Conservation (phyloP, 2,113 vertebrate species). For the Perca schrenkii region DNA sequence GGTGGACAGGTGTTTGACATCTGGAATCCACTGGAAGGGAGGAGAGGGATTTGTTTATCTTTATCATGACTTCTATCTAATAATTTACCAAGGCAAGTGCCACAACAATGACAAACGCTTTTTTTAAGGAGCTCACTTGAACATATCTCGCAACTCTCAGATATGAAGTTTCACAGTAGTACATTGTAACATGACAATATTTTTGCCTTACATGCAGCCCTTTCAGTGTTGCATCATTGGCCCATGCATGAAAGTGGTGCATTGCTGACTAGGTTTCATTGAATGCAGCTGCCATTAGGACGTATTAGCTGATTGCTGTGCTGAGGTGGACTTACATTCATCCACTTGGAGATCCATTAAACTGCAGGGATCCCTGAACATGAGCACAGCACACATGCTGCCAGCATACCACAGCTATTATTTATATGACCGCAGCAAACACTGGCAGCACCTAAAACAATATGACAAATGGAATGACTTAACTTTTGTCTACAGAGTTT, state of each 20-base stretch:
- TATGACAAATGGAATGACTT: not conserved
- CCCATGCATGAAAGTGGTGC: constrained; percentile 1
- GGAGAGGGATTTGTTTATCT: constrained; percentile 23
- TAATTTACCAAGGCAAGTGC: constrained; percentile 1
- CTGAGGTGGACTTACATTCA: not conserved
- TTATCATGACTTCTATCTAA: not conserved
- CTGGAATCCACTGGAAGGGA: constrained; percentile 17
- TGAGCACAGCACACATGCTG: constrained; percentile 4
- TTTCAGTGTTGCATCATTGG: not conserved
- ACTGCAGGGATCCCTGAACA: constrained; percentile 3
- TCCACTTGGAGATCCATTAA: constrained; percentile 6
- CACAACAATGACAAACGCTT: not conserved
- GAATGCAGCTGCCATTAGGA: constrained; percentile 30
- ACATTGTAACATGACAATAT: not conserved
- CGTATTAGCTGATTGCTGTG: constrained; percentile 37
- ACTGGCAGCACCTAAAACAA: not conserved
- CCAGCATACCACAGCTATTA: not conserved
- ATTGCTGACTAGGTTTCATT: constrained; percentile 15
- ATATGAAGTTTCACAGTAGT: not conserved
- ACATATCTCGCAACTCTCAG: not conserved
- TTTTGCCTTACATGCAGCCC: not conserved
- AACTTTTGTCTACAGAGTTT: not conserved
- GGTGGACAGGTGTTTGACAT: constrained; percentile 9
- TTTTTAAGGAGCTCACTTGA: not conserved
- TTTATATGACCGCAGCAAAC: not conserved